Conservation (phyloP, 2,888 invertebrate genomes). For the Eilema sororculum region DNA sequence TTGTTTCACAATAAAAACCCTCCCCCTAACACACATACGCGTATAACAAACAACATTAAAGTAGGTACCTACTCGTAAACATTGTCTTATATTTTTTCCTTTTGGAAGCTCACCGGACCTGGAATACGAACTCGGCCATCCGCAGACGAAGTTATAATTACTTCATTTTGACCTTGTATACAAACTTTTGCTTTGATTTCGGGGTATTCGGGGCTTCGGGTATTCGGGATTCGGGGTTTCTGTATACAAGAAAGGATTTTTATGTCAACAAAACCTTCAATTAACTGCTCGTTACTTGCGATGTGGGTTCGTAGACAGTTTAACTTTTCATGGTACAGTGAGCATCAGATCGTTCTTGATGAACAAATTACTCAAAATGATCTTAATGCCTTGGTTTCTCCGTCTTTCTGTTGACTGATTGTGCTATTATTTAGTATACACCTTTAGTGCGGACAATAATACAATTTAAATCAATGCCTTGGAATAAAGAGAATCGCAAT, state of each 20-base stretch:
- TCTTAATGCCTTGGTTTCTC: too few relatives aligned
- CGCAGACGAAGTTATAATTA: conserved; percentile 4
- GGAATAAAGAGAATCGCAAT: too few relatives aligned
- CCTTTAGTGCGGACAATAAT: too few relatives aligned
- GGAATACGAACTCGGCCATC: neutral
- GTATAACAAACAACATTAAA: neutral
- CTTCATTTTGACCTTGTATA: neutral
- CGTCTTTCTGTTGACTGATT: too few relatives aligned
- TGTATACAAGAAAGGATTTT: neutral
- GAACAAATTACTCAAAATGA: too few relatives aligned
- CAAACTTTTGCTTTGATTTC: neutral
- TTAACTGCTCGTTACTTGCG: neutral
- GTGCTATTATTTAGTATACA: too few relatives aligned
- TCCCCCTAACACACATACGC: too few relatives aligned
- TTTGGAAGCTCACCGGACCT: neutral
- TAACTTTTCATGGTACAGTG: neutral
- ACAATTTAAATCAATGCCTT: too few relatives aligned
- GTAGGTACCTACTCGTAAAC: neutral
- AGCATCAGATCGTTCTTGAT: too few relatives aligned
- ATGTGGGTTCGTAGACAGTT: neutral
- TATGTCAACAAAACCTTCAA: neutral
- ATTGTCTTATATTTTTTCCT: neutral
- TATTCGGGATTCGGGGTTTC: neutral
- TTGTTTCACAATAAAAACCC: neutral
- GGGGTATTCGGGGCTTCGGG: neutral